Evolutionary conservation across 2,888 invertebrate species (phyloP).

Genomic region (Disparrhopalites patrizii): DNA sequence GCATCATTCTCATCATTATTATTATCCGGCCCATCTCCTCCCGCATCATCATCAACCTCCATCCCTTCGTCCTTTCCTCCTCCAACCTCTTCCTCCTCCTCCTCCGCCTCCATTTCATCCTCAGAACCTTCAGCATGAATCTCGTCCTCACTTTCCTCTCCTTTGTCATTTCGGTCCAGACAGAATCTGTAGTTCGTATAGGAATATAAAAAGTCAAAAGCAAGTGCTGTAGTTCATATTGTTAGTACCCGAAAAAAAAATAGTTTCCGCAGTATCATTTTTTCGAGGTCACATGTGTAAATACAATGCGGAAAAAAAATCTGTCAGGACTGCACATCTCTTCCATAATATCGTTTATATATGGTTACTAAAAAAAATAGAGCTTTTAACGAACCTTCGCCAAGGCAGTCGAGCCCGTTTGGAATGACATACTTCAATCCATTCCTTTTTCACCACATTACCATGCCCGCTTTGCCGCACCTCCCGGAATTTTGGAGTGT

Average conservation of each 20-base stretch:
- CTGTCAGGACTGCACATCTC: too few relatives aligned
- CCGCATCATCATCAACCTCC: background rate
- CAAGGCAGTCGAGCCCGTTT: slow-evolving; percentile 64
- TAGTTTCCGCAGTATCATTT: too few relatives aligned
- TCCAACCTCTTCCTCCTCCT: slow-evolving; percentile 6
- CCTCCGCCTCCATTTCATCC: slow-evolving; percentile 13
- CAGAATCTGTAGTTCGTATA: slow-evolving; percentile 52
- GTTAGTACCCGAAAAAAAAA: too few relatives aligned
- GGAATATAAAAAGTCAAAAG: background rate
- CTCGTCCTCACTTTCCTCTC: slow-evolving; percentile 58
- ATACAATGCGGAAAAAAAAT: too few relatives aligned
- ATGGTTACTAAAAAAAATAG: too few relatives aligned
- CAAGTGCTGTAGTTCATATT: too few relatives aligned
- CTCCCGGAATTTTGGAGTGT: slow-evolving; percentile 80
- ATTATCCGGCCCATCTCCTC: background rate
- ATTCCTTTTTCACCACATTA: slow-evolving; percentile 66
- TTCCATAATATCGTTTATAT: too few relatives aligned
- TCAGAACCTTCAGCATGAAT: slow-evolving; percentile 52
- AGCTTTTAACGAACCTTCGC: slow-evolving; percentile 52
- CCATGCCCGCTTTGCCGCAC: slow-evolving; percentile 59
- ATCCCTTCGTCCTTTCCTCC: background rate
- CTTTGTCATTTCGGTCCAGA: slow-evolving; percentile 55
- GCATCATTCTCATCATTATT: too few relatives aligned
- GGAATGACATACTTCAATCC: slow-evolving; percentile 66
- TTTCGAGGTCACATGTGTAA: too few relatives aligned